Evolutionary conservation across 1,140 invertebrate species (phyloP), one percentile per base, ranked within the genome.

Genomic region (Acromyrmex echinatior): DNA sequence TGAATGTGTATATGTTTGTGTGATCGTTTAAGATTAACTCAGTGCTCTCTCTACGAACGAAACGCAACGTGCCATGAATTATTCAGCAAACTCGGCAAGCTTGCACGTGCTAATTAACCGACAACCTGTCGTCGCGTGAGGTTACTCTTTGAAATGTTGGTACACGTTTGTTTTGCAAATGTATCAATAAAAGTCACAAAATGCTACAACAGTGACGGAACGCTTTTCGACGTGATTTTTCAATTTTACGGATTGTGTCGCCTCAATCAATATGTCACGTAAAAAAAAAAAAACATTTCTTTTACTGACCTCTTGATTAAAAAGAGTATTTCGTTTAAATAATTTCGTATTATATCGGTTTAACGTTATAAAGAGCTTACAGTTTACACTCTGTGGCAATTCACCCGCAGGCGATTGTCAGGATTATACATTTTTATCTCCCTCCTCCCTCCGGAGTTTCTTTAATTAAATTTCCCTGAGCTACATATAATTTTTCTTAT

Each of bases 91-190:
- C 78, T 62, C 31, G 76, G 87, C 62, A 76, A 88, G 68, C 82
- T 88, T 53, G 88, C 88, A 86, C 74, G 87, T 86, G 81, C 88
- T 89, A 89, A 89, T 89, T 89, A 89, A 86, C 76, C 76, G 88
- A 89, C 88, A 86, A 78, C 87, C 81, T 85, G 87, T 88, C 88
- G 88, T 89, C 88, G 88, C 88, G 88, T 89, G 88, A 88, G 88
- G 73, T 79, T 88, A 79, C 87, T 88, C 87, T 85, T 89, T 88
- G 85, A 80, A 68, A 58, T 74, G 66, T 45, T 62, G 56, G 25
- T 51, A 10, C 56, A 84, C 56, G 80, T 76, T 84, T 84, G 70
- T 84, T 84, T 84, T 76, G 80, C 70, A 76, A 84, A 84, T 62
- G 45, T 71, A 18, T 51, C 80, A 63, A 51, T 84, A 74, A 82